Percentiles rank a stretch among this genome's conserved stretches.
phyloP scores from a whole-genome alignment of 2,797 vertebrate species.

The Amphiprion clarkii region DNA sequence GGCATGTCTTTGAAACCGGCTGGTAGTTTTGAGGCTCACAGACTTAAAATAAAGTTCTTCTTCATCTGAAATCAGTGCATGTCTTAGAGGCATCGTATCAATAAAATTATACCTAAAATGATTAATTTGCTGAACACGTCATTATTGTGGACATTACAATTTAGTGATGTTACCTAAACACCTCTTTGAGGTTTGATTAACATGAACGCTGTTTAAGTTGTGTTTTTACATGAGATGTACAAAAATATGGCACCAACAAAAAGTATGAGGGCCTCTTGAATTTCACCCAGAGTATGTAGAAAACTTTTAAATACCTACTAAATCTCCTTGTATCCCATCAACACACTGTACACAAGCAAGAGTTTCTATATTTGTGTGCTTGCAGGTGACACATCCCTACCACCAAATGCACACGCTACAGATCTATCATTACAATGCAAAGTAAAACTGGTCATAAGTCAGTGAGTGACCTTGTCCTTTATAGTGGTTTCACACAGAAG shows the following conservation, averaged over 20 bases:
- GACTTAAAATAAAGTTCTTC: too few species aligned
- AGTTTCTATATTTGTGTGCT: not conserved
- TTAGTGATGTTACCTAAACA: too few species aligned
- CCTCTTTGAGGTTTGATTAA: not conserved
- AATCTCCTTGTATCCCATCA: conserved; percentile 11
- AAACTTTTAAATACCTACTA: conserved; percentile 7
- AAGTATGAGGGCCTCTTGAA: conserved; percentile 22
- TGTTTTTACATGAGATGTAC: conserved; percentile 40
- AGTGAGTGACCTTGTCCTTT: conserved; percentile 42
- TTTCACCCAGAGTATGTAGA: conserved; percentile 14
- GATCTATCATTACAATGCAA: conserved; percentile 2
- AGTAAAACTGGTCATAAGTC: conserved; percentile 11
- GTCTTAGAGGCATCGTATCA: too few species aligned
- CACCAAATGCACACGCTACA: not conserved
- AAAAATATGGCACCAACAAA: conserved; percentile 16
- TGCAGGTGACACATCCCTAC: not conserved
- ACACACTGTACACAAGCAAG: not conserved
- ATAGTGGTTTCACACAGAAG: conserved; percentile 22
- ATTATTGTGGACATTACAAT: too few species aligned
- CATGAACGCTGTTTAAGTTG: conserved; percentile 9
- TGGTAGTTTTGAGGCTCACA: too few species aligned
- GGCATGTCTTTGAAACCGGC: too few species aligned
- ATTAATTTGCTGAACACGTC: too few species aligned
- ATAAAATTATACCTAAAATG: too few species aligned
- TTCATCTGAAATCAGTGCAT: too few species aligned